These are phyloP conservation scores for Artibeus lituratus DNA, from an alignment of 2,797 vertebrate species.

Conservation along the genomic window DNA sequence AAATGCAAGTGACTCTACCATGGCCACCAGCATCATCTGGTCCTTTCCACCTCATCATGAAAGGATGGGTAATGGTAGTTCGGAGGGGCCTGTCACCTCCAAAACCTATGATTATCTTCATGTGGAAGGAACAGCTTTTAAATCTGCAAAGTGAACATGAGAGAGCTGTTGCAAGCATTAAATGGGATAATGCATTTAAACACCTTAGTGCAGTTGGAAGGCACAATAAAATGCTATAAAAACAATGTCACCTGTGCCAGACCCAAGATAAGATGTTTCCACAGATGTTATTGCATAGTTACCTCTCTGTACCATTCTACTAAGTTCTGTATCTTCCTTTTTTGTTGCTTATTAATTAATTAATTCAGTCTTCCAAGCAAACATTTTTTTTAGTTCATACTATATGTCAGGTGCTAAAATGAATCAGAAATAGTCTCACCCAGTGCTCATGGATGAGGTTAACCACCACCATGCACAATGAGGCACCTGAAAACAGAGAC, in stretches of 20 bases:
- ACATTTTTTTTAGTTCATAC: background rate
- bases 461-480: accelerated
- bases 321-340: background rate
- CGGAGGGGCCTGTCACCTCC: background rate
- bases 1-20: background rate
- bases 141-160: background rate
- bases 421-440: background rate
- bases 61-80: background rate
- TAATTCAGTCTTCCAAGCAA: background rate
- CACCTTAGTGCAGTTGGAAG: background rate
- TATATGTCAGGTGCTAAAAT: background rate
- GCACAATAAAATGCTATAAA: background rate
- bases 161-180: background rate
- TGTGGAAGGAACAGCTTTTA: background rate
- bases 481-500: background rate
- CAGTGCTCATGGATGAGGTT: background rate
- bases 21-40: background rate
- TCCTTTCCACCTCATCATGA: background rate
- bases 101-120: background rate
- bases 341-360: background rate
- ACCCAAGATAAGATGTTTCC: background rate
- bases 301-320: background rate
- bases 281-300: accelerated
- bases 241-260: background rate
- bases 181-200: background rate